These are phyloP conservation scores for Stenodema calcarata DNA, from an alignment of 2,888 invertebrate genomes.

Conservation along the genomic window DNA sequence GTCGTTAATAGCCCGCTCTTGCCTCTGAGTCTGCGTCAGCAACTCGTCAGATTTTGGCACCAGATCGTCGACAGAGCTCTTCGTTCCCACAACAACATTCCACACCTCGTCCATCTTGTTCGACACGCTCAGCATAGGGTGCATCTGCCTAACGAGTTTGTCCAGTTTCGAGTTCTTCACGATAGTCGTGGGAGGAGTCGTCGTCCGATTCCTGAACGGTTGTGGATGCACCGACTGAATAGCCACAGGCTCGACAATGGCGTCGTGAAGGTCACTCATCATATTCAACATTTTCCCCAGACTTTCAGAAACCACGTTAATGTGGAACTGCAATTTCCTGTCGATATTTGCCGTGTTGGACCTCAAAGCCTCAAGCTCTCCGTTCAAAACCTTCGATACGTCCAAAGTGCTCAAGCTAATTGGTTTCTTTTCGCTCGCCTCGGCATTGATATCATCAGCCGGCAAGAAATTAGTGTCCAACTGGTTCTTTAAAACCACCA, in stretches of 20 bases:
- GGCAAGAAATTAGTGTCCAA: conserved; percentile 82
- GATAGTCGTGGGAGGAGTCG: conserved; percentile 67
- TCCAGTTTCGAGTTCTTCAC: conserved; percentile 78
- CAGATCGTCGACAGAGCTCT: conserved; percentile 84
- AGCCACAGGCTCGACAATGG: conserved; percentile 78
- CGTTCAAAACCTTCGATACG: conserved; percentile 82
- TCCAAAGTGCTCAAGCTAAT: conserved; percentile 83
- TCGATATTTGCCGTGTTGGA: conserved; percentile 70
- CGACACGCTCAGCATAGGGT: conserved; percentile 83
- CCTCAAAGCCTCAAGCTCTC: conserved; percentile 80
- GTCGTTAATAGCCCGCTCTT: conserved; percentile 85
- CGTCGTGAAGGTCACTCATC: conserved; percentile 82
- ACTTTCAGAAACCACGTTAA: conserved; percentile 82
- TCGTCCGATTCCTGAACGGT: conserved; percentile 64
- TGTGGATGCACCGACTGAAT: conserved; percentile 54
- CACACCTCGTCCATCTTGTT: conserved; percentile 92
- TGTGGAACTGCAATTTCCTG: conserved; percentile 82
- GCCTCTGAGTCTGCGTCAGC: conserved; percentile 82
- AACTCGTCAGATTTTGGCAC: conserved; percentile 87
- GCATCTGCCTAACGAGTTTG: conserved; percentile 79
- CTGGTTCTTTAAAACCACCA: conserved; percentile 80
- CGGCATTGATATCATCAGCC: conserved; percentile 82
- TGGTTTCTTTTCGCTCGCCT: conserved; percentile 86
- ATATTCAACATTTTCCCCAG: conserved; percentile 78
- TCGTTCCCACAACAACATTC: conserved; percentile 88